phyloP scores from a whole-genome alignment of 2,113 vertebrate species.

The Carassius auratus region DNA sequence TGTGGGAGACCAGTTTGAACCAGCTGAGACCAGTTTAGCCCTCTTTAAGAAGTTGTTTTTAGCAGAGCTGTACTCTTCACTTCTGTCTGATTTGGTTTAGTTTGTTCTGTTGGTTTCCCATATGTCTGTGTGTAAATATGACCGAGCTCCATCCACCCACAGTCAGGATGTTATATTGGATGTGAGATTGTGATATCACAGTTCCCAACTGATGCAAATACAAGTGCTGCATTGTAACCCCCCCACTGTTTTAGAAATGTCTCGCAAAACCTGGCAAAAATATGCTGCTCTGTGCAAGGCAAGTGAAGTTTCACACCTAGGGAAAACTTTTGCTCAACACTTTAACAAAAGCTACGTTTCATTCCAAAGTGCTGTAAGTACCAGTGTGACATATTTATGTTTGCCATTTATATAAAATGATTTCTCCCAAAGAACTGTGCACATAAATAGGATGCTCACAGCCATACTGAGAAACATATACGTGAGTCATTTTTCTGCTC shows the following conservation, averaged over 20 bases:
- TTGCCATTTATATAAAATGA: background rate
- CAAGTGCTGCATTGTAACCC: conserved; percentile 49
- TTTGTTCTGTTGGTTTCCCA: conserved; percentile 14
- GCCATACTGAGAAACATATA: background rate
- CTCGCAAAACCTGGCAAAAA: conserved; percentile 28
- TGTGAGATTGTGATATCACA: conserved; percentile 46
- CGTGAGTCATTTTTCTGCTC: background rate
- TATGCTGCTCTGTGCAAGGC: conserved; percentile 26
- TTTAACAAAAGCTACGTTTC: background rate
- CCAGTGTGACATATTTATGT: background rate
- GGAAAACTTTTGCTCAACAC: conserved; percentile 1
- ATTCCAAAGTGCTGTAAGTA: conserved; percentile 4
- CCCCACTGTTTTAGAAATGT: conserved; percentile 29
- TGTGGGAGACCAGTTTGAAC: background rate
- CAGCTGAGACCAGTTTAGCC: background rate
- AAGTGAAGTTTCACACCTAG: background rate
- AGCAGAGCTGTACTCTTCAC: background rate
- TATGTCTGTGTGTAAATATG: conserved; percentile 26
- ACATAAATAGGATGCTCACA: background rate
- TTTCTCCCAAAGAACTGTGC: background rate
- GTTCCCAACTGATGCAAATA: conserved; percentile 44
- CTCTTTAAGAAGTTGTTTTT: background rate
- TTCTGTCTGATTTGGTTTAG: background rate
- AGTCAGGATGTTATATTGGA: conserved; percentile 41
- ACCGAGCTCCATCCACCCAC: conserved; percentile 27